Percentiles rank a stretch among this genome's conserved stretches.
These are phyloP conservation scores for Pandemis heparana DNA, from an alignment of 2,888 invertebrate species.

Conservation along the genomic window DNA sequence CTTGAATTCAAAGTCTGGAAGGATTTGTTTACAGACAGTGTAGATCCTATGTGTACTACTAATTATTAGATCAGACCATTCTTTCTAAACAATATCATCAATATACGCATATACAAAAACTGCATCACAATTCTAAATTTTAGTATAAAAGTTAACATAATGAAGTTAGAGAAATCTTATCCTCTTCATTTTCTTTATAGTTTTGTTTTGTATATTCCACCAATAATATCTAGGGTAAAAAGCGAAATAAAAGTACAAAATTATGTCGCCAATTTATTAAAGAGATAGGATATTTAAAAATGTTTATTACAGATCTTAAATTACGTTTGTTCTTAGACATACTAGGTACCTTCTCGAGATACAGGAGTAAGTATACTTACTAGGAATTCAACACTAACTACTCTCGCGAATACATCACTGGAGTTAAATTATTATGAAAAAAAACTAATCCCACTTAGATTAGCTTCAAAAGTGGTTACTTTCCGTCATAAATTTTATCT, in stretches of 20 bases:
- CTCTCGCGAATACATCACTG: constrained; percentile 10
- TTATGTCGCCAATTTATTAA: constrained; percentile 31
- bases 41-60: too few relatives aligned
- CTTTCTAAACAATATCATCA: too few relatives aligned
- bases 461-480: neutral
- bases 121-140: too few relatives aligned
- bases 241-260: constrained; percentile 13
- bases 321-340: constrained; percentile 39
- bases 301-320: constrained; percentile 40
- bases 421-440: constrained; percentile 6
- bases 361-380: constrained; percentile 30
- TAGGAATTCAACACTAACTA: constrained; percentile 27
- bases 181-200: too few relatives aligned
- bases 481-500: constrained; percentile 7
- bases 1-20: neutral
- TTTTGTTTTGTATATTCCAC: too few relatives aligned
- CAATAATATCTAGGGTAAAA: neutral
- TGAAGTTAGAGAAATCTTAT: too few relatives aligned
- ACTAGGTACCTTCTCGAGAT: constrained; percentile 5
- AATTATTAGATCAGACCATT: too few relatives aligned
- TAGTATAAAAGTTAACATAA: too few relatives aligned
- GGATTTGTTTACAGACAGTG: too few relatives aligned
- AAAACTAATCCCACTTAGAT: constrained; percentile 6
- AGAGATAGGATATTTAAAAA: constrained; percentile 33
- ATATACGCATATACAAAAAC: too few relatives aligned